These are phyloP conservation scores for Corticium candelabrum DNA, from an alignment of 37 sponge, comb jelly and placozoan genomes.

Conservation along the genomic window DNA sequence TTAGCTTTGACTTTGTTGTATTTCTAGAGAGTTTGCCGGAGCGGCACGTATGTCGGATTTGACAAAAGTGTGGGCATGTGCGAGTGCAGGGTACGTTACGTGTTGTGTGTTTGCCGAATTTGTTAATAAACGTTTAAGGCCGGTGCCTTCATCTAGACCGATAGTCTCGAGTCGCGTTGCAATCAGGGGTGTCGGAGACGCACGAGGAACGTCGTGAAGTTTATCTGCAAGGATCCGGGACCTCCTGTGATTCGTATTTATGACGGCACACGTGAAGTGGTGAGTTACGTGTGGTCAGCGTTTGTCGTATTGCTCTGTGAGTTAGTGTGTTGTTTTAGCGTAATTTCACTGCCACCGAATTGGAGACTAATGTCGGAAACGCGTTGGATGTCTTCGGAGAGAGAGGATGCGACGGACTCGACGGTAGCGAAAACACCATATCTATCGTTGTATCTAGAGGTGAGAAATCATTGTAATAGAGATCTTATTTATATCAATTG, in stretches of 20 bases:
- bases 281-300: background rate
- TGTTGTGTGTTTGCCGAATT: background rate
- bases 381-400: background rate
- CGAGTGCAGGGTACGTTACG: constrained; percentile 24
- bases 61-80: constrained; percentile 20
- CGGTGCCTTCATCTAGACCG: background rate
- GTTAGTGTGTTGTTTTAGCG: background rate
- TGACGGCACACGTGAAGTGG: background rate
- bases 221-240: background rate
- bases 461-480: background rate
- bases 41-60: constrained; percentile 8
- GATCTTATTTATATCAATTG: background rate
- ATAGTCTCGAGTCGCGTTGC: background rate
- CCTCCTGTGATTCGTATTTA: background rate
- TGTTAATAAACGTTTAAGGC: no score
- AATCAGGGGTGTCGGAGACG: background rate
- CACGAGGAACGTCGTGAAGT: background rate
- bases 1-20: background rate
- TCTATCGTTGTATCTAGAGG: background rate
- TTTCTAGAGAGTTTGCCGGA: constrained; percentile 20
- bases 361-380: background rate
- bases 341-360: background rate
- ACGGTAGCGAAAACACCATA: background rate
- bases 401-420: background rate
- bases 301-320: no score